Conservation (phyloP, 2,797 vertebrate genomes). For the Carcharodon carcharias region DNA sequence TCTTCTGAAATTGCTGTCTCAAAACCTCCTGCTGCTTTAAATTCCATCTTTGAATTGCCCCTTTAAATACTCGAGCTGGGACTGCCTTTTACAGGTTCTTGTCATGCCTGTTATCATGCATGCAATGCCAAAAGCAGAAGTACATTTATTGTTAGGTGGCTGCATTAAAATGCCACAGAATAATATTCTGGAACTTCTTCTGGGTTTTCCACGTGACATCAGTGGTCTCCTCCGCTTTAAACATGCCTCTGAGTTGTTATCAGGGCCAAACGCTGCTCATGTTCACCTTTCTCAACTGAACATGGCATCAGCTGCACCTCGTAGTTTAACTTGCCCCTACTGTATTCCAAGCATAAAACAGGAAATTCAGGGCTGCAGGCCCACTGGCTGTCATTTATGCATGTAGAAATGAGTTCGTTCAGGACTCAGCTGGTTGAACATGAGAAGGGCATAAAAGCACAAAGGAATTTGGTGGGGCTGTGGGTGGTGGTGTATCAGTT, state of each 20-base stretch:
- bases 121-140: too few relatives aligned
- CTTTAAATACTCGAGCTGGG: too few relatives aligned
- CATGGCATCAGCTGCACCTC: background rate
- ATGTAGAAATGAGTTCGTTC: background rate
- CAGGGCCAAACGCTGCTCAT: background rate
- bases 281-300: background rate
- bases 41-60: too few relatives aligned
- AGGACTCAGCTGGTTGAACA: background rate
- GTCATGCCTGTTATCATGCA: too few relatives aligned
- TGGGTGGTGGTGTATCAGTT: background rate
- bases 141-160: too few relatives aligned
- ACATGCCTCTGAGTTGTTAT: background rate
- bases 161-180: too few relatives aligned
- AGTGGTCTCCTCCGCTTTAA: background rate
- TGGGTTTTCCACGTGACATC: background rate
- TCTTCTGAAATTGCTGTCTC: too few relatives aligned
- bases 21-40: too few relatives aligned
- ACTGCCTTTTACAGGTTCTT: too few relatives aligned
- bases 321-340: background rate
- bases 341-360: background rate
- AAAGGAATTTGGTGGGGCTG: background rate
- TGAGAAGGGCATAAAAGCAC: background rate
- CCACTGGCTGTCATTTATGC: background rate
- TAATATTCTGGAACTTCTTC: background rate
- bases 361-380: background rate